Conservation (phyloP, 2,113 vertebrate genomes). For the Boleophthalmus pectinirostris region DNA sequence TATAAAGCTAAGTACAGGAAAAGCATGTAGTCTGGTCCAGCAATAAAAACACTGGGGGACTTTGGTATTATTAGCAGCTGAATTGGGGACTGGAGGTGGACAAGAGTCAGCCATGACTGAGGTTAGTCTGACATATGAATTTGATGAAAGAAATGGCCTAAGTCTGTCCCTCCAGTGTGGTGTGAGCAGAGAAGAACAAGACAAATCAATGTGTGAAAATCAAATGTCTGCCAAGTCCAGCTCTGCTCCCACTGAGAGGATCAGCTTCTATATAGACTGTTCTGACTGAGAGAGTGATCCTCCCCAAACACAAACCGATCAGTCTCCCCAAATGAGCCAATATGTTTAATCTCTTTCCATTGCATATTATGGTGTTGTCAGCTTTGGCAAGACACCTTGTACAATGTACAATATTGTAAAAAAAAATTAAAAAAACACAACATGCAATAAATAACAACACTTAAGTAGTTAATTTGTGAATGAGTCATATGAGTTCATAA, state of each 20-base stretch:
- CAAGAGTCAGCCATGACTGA: neutral
- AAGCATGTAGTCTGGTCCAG: neutral
- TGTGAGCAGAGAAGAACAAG: neutral
- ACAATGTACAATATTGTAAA: no score
- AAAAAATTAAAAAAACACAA: no score
- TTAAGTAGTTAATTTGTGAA: no score
- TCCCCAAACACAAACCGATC: neutral
- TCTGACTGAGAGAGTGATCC: neutral
- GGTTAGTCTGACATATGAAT: neutral
- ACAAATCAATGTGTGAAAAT: conserved; percentile 2
- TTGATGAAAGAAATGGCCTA: neutral
- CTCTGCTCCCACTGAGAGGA: neutral
- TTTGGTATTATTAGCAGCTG: neutral
- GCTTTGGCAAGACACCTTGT: neutral
- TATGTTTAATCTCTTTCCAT: neutral
- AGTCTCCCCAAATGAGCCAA: neutral
- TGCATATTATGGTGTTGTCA: neutral
- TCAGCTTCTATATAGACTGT: neutral
- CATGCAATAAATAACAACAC: no score
- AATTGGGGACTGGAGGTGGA: neutral
- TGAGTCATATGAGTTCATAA: no score
- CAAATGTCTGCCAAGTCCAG: neutral
- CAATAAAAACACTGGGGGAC: neutral
- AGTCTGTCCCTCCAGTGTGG: neutral
- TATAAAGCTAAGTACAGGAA: no score